A percentile compares a stretch with the other conserved stretches of the same genome.
Conservation (phyloP, 2,113 vertebrate genomes). For the Oceanodroma tethys region DNA sequence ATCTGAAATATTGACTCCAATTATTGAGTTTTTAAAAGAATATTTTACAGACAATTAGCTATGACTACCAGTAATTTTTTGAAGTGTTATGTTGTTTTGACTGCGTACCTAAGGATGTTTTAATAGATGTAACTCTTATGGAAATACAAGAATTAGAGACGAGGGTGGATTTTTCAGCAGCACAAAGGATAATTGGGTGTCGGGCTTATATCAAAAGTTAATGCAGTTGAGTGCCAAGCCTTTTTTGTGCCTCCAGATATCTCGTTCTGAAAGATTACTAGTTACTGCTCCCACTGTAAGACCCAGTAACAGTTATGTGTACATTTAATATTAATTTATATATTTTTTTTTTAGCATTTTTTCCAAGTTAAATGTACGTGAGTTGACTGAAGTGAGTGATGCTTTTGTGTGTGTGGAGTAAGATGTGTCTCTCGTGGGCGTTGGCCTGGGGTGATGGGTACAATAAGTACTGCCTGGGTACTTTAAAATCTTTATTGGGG, state of each 20-base stretch:
- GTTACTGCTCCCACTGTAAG: not conserved
- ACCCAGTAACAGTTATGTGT: not conserved
- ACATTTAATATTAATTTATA: not conserved
- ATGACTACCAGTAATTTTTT: conserved; percentile 30
- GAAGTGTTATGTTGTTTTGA: conserved; percentile 51
- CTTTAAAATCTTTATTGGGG: not conserved
- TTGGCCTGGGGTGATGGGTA: not conserved
- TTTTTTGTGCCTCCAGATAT: not conserved
- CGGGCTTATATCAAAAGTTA: conserved; percentile 21
- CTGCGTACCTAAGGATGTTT: conserved; percentile 29
- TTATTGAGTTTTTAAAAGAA: not conserved
- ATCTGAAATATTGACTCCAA: conserved; percentile 6
- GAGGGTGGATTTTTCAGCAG: conserved; percentile 31
- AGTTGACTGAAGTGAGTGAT: not conserved
- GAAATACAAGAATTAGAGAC: not conserved
- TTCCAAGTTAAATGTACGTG: not conserved
- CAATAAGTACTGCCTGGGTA: not conserved
- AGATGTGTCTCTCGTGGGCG: not conserved
- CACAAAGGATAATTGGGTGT: conserved; percentile 15
- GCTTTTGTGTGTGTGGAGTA: not conserved
- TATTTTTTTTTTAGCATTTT: not conserved
- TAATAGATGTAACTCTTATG: conserved; percentile 21
- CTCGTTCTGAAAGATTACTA: not conserved
- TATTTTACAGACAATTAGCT: conserved; percentile 22
- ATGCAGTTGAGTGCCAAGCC: not conserved